A percentile compares a stretch with the other conserved stretches of the same genome.
phyloP scores from a whole-genome alignment of 1,140 invertebrate species.

The Panonychus citri region DNA sequence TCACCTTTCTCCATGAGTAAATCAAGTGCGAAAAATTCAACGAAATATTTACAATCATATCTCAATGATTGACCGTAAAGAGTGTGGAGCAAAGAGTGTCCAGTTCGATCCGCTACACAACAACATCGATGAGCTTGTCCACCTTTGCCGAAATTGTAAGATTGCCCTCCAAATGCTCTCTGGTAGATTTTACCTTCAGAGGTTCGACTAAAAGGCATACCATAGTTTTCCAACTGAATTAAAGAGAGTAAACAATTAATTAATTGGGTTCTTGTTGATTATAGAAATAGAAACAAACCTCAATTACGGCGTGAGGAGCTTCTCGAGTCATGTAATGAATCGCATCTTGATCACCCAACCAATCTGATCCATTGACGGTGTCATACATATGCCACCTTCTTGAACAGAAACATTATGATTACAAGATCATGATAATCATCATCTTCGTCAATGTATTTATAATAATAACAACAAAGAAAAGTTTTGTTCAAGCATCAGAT shows the following conservation, averaged over 20 bases:
- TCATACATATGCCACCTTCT: slow-evolving; percentile 65
- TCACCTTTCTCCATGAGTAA: slow-evolving; percentile 82
- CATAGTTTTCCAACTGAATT: slow-evolving; percentile 72
- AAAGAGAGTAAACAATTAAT: not conserved
- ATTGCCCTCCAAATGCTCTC: slow-evolving; percentile 90
- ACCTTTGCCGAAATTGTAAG: slow-evolving; percentile 81
- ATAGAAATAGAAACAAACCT: slow-evolving; percentile 28
- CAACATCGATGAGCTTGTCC: slow-evolving; percentile 70
- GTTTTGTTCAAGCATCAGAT: too few species aligned
- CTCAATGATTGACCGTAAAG: slow-evolving; percentile 81
- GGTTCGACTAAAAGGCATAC: slow-evolving; percentile 85
- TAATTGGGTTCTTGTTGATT: not conserved
- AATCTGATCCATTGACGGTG: slow-evolving; percentile 98
- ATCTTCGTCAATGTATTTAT: too few species aligned
- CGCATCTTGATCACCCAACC: slow-evolving; percentile 93
- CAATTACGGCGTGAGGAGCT: slow-evolving; percentile 87
- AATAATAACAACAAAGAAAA: too few species aligned
- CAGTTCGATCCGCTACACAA: slow-evolving; percentile 62
- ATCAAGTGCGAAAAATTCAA: slow-evolving; percentile 96
- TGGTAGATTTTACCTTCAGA: slow-evolving; percentile 86
- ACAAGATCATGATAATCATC: too few species aligned
- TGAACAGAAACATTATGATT: too few species aligned
- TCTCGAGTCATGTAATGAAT: slow-evolving; percentile 98
- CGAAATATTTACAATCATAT: slow-evolving; percentile 95
- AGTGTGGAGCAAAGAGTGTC: slow-evolving; percentile 91